Evolutionary conservation across 2,888 invertebrate genomes (phyloP).

Genomic region (Drosophila picticornis): DNA sequence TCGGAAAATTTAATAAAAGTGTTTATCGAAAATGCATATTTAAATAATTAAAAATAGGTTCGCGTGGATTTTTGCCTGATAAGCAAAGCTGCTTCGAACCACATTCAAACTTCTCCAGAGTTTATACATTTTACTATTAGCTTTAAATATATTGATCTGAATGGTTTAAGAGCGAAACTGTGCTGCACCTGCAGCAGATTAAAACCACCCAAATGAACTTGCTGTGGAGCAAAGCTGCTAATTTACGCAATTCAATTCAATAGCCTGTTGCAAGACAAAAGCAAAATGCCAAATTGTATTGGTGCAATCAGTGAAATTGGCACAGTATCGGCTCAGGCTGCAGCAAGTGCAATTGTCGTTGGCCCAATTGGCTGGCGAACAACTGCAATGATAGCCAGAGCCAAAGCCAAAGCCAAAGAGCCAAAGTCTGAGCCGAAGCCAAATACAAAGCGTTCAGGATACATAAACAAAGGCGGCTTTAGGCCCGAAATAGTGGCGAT

Average conservation of each 20-base stretch:
- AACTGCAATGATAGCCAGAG: neutral
- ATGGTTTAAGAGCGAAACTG: neutral
- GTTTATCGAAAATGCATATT: neutral
- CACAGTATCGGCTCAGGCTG: slow-evolving; percentile 23
- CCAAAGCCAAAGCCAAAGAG: slow-evolving; percentile 1
- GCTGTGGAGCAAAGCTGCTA: slow-evolving; percentile 37
- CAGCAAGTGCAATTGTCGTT: slow-evolving; percentile 50
- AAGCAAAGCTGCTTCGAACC: neutral
- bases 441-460: slow-evolving; percentile 11
- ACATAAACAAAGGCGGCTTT: slow-evolving; percentile 22
- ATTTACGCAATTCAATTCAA: slow-evolving; percentile 66
- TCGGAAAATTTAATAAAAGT: neutral
- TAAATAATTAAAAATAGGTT: neutral
- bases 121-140: too few species aligned
- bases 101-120: neutral
- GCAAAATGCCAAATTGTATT: slow-evolving; percentile 62
- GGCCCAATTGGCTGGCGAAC: slow-evolving; percentile 26
- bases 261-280: slow-evolving; percentile 66
- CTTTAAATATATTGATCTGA: neutral
- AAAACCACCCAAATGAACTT: neutral
- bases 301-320: slow-evolving; percentile 71
- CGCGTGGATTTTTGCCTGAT: neutral
- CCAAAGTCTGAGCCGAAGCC: neutral
- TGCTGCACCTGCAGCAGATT: neutral
- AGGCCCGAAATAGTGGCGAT: slow-evolving; percentile 8